Conservation (phyloP, 2,113 vertebrate genomes). For the Ramphastos sulfuratus region DNA sequence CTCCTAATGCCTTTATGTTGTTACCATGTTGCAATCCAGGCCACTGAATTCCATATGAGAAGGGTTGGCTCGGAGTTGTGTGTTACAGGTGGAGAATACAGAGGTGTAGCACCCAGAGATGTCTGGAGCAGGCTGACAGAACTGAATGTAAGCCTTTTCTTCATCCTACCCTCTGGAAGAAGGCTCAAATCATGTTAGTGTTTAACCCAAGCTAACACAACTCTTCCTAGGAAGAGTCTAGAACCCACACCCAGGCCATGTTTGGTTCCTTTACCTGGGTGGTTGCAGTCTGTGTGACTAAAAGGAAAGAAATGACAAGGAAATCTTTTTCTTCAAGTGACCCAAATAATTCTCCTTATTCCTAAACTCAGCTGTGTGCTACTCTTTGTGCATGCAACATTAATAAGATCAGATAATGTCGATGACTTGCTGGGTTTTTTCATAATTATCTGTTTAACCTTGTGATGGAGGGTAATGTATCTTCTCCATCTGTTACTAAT, state of each 20-base stretch:
- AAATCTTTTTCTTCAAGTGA: constrained; percentile 2
- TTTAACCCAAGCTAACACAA: background rate
- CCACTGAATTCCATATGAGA: background rate
- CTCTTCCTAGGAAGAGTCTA: background rate
- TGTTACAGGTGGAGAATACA: background rate
- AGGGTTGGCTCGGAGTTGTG: background rate
- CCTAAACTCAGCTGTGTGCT: background rate
- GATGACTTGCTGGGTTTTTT: background rate
- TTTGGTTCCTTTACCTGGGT: background rate
- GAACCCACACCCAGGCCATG: background rate
- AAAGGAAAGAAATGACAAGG: background rate
- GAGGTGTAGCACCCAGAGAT: background rate
- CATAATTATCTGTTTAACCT: constrained; percentile 50
- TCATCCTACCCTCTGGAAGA: background rate
- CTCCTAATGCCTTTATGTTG: background rate
- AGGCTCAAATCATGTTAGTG: background rate
- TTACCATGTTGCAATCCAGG: background rate
- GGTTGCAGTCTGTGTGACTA: background rate
- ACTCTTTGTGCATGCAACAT: background rate
- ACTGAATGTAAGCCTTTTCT: background rate
- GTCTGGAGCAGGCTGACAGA: background rate
- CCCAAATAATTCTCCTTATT: constrained; percentile 7
- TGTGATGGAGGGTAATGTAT: constrained; percentile 40
- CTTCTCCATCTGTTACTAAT: constrained; percentile 56
- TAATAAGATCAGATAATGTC: constrained; percentile 27